Base-by-base conservation (phyloP, 2,888 invertebrate species). In the Pachymerium ferrugineum region DNA sequence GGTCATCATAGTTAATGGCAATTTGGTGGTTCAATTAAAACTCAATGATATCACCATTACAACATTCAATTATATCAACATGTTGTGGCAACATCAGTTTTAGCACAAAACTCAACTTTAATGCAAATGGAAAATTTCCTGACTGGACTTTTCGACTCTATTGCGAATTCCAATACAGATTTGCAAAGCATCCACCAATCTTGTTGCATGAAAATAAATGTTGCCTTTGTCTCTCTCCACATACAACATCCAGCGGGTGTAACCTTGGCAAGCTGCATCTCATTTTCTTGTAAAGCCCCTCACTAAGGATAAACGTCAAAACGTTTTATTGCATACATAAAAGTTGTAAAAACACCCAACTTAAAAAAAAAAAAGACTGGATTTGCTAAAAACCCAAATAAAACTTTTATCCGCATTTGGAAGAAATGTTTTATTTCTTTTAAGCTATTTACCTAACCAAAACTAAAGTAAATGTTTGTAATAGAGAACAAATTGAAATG, bases 21-120 rank as follows among this genome's bases (percentile, higher is more conserved):
- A 62, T 62, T 62, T 62, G n/a, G 62, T 62, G 62, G 62, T 62
- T 62, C 28, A 62, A 62, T 62, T 62, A 62, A 62, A 62, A 62
- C 25, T 62, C 62, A 62, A 62, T 62, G 62, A 62, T 62, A 62
- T 62, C 62, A 62, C 12, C 62, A 62, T 62, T 62, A 62, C 62
- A 62, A 62, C 62, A 62, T 62, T 25, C 62, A 62, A 62, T 62
- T 62, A 62, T 28, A 28, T 10, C 62, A 22, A 54, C 47, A n/a
- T n/a, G n/a, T n/a, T n/a, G n/a, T n/a, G n/a, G n/a, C n/a, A 54
- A 54, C 47, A 54, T 54, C 14, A 12, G 22, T 54, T 54, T 54
- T 12, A n/a, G n/a, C n/a, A n/a, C n/a, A 62, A 62, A 25, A 28
- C 8, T 62, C 38, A 3, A 38, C 62, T 62, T 22, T 22, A 22